Evolutionary conservation across 2,113 vertebrate genomes (phyloP).

Genomic region (Bathybates hornii): DNA sequence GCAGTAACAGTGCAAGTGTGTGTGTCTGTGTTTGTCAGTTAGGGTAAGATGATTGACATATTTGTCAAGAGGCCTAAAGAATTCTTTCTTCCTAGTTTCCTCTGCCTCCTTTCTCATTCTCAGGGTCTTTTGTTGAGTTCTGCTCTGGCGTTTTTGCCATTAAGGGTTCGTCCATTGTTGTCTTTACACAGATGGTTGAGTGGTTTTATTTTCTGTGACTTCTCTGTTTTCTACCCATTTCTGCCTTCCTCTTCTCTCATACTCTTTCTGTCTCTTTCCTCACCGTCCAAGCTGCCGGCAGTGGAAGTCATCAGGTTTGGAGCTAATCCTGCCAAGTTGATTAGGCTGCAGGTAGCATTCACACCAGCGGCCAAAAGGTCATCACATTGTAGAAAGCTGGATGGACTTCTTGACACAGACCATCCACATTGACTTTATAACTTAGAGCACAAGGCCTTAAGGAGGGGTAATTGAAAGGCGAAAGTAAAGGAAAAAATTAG

Average conservation of each 20-base stretch:
- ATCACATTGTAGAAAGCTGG: constrained; percentile 51
- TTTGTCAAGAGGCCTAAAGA: constrained; percentile 57
- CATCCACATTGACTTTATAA: constrained; percentile 62
- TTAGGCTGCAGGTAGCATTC: constrained; percentile 68
- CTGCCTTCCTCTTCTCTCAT: constrained; percentile 29
- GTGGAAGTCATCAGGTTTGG: constrained; percentile 59
- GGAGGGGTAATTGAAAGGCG: constrained; percentile 65
- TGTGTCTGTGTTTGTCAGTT: constrained; percentile 1
- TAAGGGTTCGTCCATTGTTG: constrained; percentile 55
- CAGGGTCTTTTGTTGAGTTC: constrained; percentile 48
- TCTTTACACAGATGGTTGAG: constrained; percentile 23
- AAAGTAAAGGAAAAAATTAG: constrained; percentile 52
- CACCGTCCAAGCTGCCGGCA: constrained; percentile 33
- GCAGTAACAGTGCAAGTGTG: background rate
- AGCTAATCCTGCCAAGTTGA: constrained; percentile 70
- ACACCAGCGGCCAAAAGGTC: constrained; percentile 60
- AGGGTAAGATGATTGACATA: constrained; percentile 51
- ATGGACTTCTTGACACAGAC: constrained; percentile 65
- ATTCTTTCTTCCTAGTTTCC: constrained; percentile 50
- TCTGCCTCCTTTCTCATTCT: constrained; percentile 46
- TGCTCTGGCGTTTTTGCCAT: constrained; percentile 49
- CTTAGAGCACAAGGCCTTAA: constrained; percentile 54
- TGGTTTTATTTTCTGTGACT: constrained; percentile 52
- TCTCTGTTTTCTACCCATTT: constrained; percentile 49
- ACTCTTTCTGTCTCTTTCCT: constrained; percentile 39